phyloP scores from a whole-genome alignment of 2,888 invertebrate species.

The Agrochola macilenta region DNA sequence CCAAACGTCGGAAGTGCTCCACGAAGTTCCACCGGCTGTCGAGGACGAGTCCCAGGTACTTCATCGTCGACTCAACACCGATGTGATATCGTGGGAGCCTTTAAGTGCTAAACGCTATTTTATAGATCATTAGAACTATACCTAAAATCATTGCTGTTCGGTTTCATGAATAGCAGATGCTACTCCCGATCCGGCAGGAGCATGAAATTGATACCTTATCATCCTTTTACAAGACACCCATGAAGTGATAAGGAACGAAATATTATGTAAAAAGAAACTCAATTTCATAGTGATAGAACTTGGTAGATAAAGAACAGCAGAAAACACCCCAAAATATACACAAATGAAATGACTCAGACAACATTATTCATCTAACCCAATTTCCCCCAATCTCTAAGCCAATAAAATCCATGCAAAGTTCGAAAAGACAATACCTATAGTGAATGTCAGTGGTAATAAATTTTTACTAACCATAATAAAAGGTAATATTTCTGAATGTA shows the following conservation, averaged over 20 bases:
- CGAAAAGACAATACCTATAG: slow-evolving; percentile 46
- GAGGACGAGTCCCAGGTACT: too few relatives aligned
- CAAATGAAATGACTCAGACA: slow-evolving; percentile 6
- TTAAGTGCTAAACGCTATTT: slow-evolving; percentile 42
- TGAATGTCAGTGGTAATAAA: slow-evolving; percentile 49
- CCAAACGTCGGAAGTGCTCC: too few relatives aligned
- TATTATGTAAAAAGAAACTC: not conserved
- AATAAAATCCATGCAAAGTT: slow-evolving; percentile 54
- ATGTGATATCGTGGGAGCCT: slow-evolving; percentile 25
- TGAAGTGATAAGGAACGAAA: not conserved
- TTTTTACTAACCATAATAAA: slow-evolving; percentile 60
- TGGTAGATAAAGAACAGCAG: not conserved
- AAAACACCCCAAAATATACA: not conserved
- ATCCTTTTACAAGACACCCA: not conserved
- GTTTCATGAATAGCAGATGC: not conserved
- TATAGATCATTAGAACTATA: slow-evolving; percentile 12
- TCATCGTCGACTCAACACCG: too few relatives aligned
- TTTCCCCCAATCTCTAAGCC: slow-evolving; percentile 30
- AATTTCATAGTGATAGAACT: not conserved
- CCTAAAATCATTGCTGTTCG: not conserved
- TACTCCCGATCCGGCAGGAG: not conserved
- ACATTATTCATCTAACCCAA: slow-evolving; percentile 34
- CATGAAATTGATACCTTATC: too few relatives aligned
- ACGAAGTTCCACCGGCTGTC: too few relatives aligned
- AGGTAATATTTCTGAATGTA: slow-evolving; percentile 62